A percentile compares a stretch with the other conserved stretches of the same genome.
Conservation (phyloP, 1,140 invertebrate genomes). For the Drosophila oshimai region DNA sequence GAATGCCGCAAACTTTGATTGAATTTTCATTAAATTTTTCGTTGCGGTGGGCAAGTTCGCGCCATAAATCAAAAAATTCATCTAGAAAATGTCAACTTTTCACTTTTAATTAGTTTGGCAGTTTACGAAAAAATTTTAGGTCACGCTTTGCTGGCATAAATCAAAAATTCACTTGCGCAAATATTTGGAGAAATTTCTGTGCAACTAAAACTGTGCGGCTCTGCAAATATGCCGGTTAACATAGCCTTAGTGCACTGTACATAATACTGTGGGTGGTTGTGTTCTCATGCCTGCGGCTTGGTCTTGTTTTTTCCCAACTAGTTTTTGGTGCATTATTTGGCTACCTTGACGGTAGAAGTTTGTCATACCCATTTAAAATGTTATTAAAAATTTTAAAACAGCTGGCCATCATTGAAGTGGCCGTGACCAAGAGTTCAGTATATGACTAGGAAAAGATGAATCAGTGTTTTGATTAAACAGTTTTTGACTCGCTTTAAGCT, state of each 20-base stretch:
- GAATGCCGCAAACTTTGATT: conserved; percentile 64
- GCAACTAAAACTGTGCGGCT: conserved; percentile 51
- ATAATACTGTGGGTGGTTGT: background rate
- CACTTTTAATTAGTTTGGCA: conserved; percentile 75
- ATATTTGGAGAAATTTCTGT: conserved; percentile 55
- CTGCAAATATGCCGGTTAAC: conserved; percentile 12
- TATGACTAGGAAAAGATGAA: too few species aligned
- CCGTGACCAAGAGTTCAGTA: too few species aligned
- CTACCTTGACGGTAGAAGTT: too few species aligned
- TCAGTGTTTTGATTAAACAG: background rate
- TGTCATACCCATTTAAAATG: conserved; percentile 1
- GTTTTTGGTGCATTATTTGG: conserved; percentile 26
- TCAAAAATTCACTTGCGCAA: conserved; percentile 71
- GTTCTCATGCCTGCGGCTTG: conserved; percentile 7
- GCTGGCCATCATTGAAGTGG: too few species aligned
- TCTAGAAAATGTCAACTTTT: conserved; percentile 75
- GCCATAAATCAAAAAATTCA: conserved; percentile 72
- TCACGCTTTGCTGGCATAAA: conserved; percentile 62
- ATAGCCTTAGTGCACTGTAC: conserved; percentile 6
- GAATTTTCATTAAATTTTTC: conserved; percentile 75
- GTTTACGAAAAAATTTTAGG: conserved; percentile 61
- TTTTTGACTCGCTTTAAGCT: background rate
- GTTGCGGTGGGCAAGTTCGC: conserved; percentile 57
- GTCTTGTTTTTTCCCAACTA: background rate
- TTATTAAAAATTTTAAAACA: background rate